Conservation (phyloP, 2,888 invertebrate genomes). For the Bellardia bayeri region DNA sequence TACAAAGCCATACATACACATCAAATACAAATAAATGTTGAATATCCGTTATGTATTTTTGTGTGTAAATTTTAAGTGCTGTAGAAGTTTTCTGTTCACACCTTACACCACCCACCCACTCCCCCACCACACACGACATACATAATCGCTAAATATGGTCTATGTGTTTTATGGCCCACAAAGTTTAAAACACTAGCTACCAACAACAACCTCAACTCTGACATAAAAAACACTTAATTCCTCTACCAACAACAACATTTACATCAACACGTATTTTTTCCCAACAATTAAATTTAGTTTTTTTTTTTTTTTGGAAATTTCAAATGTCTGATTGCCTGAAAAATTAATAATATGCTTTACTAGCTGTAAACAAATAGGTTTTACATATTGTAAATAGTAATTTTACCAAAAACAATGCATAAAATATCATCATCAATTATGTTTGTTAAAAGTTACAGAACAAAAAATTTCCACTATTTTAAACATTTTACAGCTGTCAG, state of each 20-base stretch:
- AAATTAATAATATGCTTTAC: too few species aligned
- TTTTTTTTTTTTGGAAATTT: neutral
- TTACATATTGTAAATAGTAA: too few species aligned
- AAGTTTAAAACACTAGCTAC: neutral
- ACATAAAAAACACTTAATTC: neutral
- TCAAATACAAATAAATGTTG: neutral
- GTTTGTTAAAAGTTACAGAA: too few species aligned
- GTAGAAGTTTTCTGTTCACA: neutral
- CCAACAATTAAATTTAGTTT: conserved; percentile 22
- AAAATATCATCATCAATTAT: too few species aligned
- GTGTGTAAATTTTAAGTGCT: conserved; percentile 10
- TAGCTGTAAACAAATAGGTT: too few species aligned
- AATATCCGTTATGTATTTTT: conserved; percentile 31
- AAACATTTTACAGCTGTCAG: too few species aligned
- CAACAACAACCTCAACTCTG: neutral
- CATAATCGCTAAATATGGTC: conserved; percentile 47
- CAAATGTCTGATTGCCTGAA: too few species aligned
- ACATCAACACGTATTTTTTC: conserved; percentile 42
- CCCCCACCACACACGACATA: neutral
- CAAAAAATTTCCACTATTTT: too few species aligned
- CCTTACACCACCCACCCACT: too few species aligned
- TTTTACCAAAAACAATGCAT: too few species aligned
- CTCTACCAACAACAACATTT: neutral
- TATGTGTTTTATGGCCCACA: conserved; percentile 49
- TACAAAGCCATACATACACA: neutral